Evolutionary conservation across 2,113 vertebrate species (phyloP).

Genomic region (Boleophthalmus pectinirostris): DNA sequence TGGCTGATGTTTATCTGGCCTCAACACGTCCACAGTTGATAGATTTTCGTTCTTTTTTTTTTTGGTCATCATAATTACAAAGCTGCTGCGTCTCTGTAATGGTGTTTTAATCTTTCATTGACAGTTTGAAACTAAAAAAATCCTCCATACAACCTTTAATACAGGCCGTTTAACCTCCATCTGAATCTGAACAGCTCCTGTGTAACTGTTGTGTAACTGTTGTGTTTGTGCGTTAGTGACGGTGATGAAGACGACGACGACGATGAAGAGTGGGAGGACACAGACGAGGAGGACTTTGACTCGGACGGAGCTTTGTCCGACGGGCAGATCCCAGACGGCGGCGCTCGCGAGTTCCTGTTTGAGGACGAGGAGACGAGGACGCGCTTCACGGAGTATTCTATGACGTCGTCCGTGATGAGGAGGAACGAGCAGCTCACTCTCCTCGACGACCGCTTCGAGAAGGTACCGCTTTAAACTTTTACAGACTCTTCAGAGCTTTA

Average conservation of each 20-base stretch:
- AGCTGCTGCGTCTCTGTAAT: too few relatives aligned
- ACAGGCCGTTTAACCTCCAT: too few relatives aligned
- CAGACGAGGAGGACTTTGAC: constrained; percentile 73
- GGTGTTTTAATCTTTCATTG: too few relatives aligned
- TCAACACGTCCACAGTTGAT: too few relatives aligned
- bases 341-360: constrained; percentile 78
- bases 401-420: constrained; percentile 92
- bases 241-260: constrained; percentile 27
- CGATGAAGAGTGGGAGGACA: constrained; percentile 84
- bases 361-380: constrained; percentile 93
- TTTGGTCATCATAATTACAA: too few relatives aligned
- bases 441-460: constrained; percentile 94
- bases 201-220: too few relatives aligned
- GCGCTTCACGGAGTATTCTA: constrained; percentile 94
- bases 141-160: too few relatives aligned
- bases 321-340: constrained; percentile 36
- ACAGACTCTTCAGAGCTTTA: too few relatives aligned
- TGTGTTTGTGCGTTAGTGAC: neutral
- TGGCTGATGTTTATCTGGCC: too few relatives aligned
- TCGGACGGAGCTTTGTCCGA: constrained; percentile 79
- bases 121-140: too few relatives aligned
- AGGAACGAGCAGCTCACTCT: constrained; percentile 92
- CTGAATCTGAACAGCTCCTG: too few relatives aligned
- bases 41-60: too few relatives aligned
- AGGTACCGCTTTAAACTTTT: constrained; percentile 75